Evolutionary conservation across 2,888 invertebrate species (phyloP).

Genomic region (Sericinus montela): DNA sequence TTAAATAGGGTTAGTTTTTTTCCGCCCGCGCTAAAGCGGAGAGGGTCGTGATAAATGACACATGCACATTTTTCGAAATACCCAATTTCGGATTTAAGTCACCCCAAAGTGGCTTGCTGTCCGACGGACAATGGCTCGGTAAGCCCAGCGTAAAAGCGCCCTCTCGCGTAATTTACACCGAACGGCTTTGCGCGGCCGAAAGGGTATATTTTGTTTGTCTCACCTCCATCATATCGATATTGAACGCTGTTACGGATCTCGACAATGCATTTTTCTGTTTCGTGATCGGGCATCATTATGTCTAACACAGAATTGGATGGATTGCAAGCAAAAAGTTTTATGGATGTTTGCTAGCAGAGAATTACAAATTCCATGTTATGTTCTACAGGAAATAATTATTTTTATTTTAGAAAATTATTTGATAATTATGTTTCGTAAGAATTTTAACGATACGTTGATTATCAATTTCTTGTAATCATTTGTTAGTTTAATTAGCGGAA

Average conservation of each 20-base stretch:
- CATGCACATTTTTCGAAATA: constrained; percentile 81
- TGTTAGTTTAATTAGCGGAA: no score
- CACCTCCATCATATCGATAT: constrained; percentile 41
- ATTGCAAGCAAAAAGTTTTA: constrained; percentile 44
- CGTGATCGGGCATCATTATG: constrained; percentile 6
- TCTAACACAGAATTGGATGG: not conserved
- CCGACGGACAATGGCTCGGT: constrained; percentile 58
- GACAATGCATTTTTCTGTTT: constrained; percentile 62
- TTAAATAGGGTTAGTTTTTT: constrained; percentile 77
- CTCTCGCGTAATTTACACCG: constrained; percentile 67
- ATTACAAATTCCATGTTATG: constrained; percentile 1
- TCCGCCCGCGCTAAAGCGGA: constrained; percentile 42
- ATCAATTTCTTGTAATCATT: no score
- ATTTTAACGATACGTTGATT: no score
- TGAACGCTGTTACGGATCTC: constrained; percentile 60
- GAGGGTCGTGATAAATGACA: constrained; percentile 80
- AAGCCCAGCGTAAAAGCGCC: constrained; percentile 35
- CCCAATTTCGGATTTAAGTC: constrained; percentile 81
- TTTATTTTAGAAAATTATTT: not conserved
- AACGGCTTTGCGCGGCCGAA: constrained; percentile 34
- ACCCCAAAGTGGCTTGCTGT: constrained; percentile 77
- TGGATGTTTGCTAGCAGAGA: constrained; percentile 12
- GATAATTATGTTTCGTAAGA: no score
- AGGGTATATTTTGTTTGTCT: constrained; percentile 54
- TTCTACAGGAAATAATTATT: not conserved